A percentile compares a stretch with the other conserved stretches of the same genome.
Evolutionary conservation across 2,797 vertebrate species (phyloP).

Genomic region (Silurus aristotelis): DNA sequence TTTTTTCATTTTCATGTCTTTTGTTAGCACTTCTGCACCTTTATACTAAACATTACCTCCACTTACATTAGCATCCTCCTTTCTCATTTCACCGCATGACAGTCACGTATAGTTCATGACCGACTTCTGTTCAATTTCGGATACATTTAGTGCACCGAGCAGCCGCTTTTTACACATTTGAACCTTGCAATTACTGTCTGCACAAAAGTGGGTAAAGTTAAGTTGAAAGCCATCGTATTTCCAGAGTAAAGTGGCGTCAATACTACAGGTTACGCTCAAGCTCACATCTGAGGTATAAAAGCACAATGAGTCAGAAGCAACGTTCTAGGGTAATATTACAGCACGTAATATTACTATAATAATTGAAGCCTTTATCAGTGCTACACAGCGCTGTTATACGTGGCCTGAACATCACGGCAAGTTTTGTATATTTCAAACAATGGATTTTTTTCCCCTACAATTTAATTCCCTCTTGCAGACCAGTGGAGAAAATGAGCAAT

Average conservation of each 20-base stretch:
- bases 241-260: not conserved
- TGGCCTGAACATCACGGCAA: not conserved
- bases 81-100: too few species aligned
- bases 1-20: too few species aligned
- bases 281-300: not conserved
- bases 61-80: too few species aligned
- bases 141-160: not conserved
- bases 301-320: not conserved
- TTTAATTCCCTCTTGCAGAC: constrained; percentile 20
- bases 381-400: not conserved
- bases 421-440: constrained; percentile 8
- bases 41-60: too few species aligned
- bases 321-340: not conserved
- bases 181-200: not conserved
- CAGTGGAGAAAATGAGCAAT: constrained; percentile 36
- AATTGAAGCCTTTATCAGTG: not conserved
- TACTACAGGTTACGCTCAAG: not conserved
- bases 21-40: too few species aligned
- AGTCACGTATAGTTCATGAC: not conserved
- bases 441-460: constrained; percentile 15
- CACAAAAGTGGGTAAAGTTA: too few species aligned
- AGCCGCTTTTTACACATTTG: not conserved
- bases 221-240: not conserved
- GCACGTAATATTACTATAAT: not conserved
- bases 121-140: not conserved